Percentiles rank a stretch among this genome's conserved stretches.
Evolutionary conservation across 2,888 invertebrate genomes (phyloP).

Genomic region (Diplolepis rosae): DNA sequence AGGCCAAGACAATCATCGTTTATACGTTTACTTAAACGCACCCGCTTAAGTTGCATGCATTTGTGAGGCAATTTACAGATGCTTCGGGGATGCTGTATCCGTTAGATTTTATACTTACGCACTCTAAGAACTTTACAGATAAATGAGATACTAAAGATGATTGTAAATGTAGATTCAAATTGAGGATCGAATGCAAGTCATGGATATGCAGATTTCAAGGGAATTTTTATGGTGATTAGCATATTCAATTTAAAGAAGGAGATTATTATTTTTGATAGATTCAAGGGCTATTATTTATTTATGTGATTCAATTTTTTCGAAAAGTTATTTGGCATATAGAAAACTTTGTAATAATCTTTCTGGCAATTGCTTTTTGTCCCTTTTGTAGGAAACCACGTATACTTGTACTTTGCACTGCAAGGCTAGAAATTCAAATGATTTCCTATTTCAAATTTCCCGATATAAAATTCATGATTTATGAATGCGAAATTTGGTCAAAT

Average conservation of each 20-base stretch:
- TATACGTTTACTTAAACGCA: conserved; percentile 1
- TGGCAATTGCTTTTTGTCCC: too few species aligned
- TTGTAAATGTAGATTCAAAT: conserved; percentile 19
- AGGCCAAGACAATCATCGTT: conserved; percentile 20
- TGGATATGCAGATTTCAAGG: neutral
- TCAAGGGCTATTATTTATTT: too few species aligned
- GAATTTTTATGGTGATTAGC: neutral
- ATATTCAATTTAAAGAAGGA: neutral
- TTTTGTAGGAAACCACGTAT: too few species aligned
- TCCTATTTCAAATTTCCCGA: too few species aligned
- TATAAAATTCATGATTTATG: too few species aligned
- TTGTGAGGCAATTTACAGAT: neutral
- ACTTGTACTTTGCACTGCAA: too few species aligned
- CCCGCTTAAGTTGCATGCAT: neutral
- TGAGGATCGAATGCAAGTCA: conserved; percentile 2
- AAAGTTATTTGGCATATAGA: too few species aligned
- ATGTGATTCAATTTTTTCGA: too few species aligned
- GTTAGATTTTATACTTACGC: conserved; percentile 22
- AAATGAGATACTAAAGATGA: conserved; percentile 1
- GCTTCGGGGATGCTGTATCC: conserved; percentile 1
- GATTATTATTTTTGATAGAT: too few species aligned
- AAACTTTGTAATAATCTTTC: too few species aligned
- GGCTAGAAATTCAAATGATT: too few species aligned
- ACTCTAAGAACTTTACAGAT: neutral
- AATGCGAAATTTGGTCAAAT: too few species aligned